phyloP scores from a whole-genome alignment of 2,797 vertebrate genomes.

The Galaxias olidus region DNA sequence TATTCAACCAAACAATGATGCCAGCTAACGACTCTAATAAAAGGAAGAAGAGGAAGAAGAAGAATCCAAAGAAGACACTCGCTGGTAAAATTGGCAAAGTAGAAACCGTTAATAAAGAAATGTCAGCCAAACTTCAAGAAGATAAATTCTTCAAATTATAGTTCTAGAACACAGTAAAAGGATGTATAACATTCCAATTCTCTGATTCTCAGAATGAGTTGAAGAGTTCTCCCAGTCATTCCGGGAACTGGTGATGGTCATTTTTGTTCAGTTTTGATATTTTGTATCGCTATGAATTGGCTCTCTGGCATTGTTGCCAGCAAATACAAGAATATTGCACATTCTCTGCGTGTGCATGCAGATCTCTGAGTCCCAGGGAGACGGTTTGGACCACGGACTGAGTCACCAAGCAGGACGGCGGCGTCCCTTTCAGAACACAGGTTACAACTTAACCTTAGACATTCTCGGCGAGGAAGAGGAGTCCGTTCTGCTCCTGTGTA shows the following conservation, averaged over 20 bases:
- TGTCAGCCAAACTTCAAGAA: constrained; percentile 46
- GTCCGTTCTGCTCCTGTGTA: background rate
- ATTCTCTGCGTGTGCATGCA: background rate
- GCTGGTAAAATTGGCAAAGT: constrained; percentile 91
- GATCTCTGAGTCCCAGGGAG: background rate
- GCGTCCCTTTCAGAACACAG: background rate
- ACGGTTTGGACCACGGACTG: background rate
- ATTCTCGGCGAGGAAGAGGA: background rate
- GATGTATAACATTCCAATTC: constrained; percentile 30
- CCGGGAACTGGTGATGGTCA: no score
- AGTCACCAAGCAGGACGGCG: no score
- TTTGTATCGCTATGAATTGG: no score
- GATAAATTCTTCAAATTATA: constrained; percentile 4
- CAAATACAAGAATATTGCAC: background rate
- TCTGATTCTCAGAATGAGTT: background rate
- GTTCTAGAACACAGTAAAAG: constrained; percentile 24
- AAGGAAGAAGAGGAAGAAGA: constrained; percentile 50
- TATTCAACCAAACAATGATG: constrained; percentile 67
- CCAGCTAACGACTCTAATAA: constrained; percentile 80
- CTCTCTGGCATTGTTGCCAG: no score
- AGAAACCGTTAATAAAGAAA: constrained; percentile 56
- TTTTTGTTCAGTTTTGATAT: no score
- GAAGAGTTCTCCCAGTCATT: no score
- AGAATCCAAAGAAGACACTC: constrained; percentile 81
- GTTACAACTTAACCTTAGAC: background rate